A percentile compares a stretch with the other conserved stretches of the same genome.
phyloP scores from a whole-genome alignment of 2,888 invertebrate genomes.

The Napeogenes inachia region DNA sequence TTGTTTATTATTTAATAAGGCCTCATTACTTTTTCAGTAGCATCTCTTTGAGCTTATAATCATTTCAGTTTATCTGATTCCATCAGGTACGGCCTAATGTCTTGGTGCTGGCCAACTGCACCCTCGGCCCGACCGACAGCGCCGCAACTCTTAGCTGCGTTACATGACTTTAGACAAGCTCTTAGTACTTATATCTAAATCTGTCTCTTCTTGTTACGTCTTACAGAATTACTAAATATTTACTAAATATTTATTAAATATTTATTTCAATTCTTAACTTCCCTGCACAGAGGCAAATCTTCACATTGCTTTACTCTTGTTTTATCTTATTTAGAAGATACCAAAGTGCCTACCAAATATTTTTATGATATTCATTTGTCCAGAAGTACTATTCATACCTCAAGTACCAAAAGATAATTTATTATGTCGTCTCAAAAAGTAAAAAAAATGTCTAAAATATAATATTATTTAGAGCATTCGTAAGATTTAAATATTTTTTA shows the following conservation, averaged over 20 bases:
- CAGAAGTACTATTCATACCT: conserved; percentile 3
- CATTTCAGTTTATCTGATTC: neutral
- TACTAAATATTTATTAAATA: neutral
- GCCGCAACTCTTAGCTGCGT: conserved; percentile 82
- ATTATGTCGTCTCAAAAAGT: neutral
- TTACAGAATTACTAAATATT: neutral
- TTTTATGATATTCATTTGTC: conserved; percentile 20
- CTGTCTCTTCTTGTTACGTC: conserved; percentile 29
- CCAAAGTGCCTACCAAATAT: conserved; percentile 56
- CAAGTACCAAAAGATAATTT: conserved; percentile 4
- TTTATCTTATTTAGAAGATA: conserved; percentile 23
- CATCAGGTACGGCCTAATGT: conserved; percentile 83
- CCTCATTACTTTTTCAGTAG: too few species aligned
- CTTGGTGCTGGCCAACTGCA: conserved; percentile 84
- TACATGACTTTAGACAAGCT: conserved; percentile 85
- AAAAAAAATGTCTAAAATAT: too few species aligned
- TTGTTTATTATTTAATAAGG: too few species aligned
- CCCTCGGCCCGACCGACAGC: conserved; percentile 82
- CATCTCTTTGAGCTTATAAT: neutral
- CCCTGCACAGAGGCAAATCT: conserved; percentile 8
- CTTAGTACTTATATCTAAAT: conserved; percentile 81
- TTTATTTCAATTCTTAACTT: conserved; percentile 6
- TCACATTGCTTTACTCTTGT: conserved; percentile 14
- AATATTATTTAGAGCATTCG: too few species aligned
- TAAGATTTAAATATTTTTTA: too few species aligned